Conservation (phyloP, 2,113 vertebrate species). For the Oreochromis niloticus region DNA sequence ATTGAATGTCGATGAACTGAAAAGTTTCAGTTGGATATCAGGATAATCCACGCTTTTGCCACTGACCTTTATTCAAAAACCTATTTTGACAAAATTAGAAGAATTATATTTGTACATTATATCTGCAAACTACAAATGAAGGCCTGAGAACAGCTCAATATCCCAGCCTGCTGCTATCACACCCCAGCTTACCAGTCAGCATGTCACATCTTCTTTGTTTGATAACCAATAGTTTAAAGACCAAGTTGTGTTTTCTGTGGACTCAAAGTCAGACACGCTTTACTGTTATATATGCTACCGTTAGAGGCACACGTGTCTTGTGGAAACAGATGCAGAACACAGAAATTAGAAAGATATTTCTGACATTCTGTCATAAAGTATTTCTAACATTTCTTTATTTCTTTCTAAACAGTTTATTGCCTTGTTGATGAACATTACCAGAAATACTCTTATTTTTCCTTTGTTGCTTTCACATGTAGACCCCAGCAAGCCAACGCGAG, state of each 20-base stretch:
- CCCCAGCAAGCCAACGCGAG: conserved; percentile 36
- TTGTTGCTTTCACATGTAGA: conserved; percentile 44
- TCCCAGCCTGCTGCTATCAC: neutral
- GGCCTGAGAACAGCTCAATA: neutral
- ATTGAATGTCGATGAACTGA: neutral
- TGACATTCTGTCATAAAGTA: neutral
- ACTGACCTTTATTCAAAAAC: neutral
- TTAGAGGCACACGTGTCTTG: neutral
- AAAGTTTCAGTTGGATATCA: neutral
- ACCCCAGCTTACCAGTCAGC: neutral
- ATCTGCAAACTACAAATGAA: neutral
- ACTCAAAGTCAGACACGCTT: neutral
- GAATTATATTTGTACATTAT: neutral
- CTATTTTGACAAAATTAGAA: neutral
- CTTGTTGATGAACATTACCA: neutral
- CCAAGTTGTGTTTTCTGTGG: neutral
- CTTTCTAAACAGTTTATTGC: neutral
- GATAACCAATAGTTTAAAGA: neutral
- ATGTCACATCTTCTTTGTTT: neutral
- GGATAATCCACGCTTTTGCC: neutral
- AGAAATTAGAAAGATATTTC: neutral
- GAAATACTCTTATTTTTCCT: neutral
- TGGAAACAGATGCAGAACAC: neutral
- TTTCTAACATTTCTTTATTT: neutral
- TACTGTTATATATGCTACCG: neutral